Evolutionary conservation across 2,113 vertebrate genomes (phyloP).

Genomic region (Dunckerocampus dactyliophorus): DNA sequence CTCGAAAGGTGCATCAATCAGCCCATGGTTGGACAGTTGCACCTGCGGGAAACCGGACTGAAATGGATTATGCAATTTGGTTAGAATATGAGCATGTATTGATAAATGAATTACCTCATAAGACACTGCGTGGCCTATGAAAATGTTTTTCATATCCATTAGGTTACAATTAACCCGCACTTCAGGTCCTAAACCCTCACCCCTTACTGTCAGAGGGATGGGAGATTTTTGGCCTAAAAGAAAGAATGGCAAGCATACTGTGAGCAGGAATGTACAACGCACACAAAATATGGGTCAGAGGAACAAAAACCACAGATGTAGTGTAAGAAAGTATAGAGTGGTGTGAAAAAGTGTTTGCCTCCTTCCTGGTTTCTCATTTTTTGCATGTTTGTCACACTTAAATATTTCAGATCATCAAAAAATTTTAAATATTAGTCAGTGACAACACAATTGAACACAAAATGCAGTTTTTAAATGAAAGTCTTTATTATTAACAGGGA

Average conservation of each 20-base stretch:
- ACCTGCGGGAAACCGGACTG: conserved; percentile 59
- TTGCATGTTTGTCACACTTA: too few species aligned
- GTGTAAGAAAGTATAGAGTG: not conserved
- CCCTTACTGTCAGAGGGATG: conserved; percentile 77
- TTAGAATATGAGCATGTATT: not conserved
- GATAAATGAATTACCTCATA: conserved; percentile 73
- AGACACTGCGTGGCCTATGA: conserved; percentile 64
- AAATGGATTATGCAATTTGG: not conserved
- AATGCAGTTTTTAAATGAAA: too few species aligned
- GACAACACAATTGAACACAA: too few species aligned
- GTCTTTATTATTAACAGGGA: too few species aligned
- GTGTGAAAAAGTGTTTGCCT: too few species aligned
- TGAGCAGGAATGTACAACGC: not conserved
- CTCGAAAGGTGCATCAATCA: conserved; percentile 76
- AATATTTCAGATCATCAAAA: too few species aligned
- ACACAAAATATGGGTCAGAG: not conserved
- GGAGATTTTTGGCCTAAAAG: conserved; percentile 75
- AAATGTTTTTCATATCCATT: conserved; percentile 76
- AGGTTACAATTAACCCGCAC: conserved; percentile 70
- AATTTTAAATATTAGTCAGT: too few species aligned
- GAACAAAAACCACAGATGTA: not conserved
- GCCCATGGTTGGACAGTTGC: conserved; percentile 76
- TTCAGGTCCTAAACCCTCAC: conserved; percentile 79
- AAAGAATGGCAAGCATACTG: conserved; percentile 7
- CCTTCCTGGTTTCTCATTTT: too few species aligned